Evolutionary conservation across 2,797 vertebrate species (phyloP), one percentile per base, ranked within the genome.

Genomic region (Tapera naevia): DNA sequence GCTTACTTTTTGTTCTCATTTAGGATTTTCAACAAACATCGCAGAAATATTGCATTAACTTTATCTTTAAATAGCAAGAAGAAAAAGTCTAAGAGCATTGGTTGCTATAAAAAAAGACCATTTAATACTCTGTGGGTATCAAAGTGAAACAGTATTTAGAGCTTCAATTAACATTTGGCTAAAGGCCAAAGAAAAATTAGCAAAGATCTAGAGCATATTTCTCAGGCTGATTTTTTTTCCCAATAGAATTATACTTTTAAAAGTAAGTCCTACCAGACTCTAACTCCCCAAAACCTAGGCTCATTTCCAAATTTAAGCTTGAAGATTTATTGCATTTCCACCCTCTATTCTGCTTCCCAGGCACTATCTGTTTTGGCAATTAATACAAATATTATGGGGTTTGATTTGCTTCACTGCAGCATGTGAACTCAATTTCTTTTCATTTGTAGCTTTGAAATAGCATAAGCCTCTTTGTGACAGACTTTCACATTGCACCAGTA

Each of bases 361-460:
- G 80, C 84, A 56, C 71, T 96, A 48, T 93, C 88, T 95, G 76
- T 96, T 96, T 94, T 24, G 27, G 89, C 95, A 98, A 98, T 98
- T 98, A 98, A 97, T 97, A 96, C 95, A 94, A 96, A 96, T 1
- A 7, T 96, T 97, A 91, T 19, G 28, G 85, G 60, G 85, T 97
- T 97, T 97, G 72, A 96, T 97, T 97, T 97, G 97, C 94, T 96
- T 97, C 95, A 80, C 86, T 96, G 93, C 96, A 96, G 89, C 92
- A 86, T 96, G 92, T 93, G 96, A 97, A 97, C 91, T 97, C 96
- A 97, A 97, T 97, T 97, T 96, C 92, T 97, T 97, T 98, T 97
- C 95, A 96, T 97, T 91, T 96, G 91, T 86, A 93, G 88, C 84
- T 96, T 95, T 96, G 92, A 94, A 96, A 94, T 86, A 92, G 92